phyloP scores from a whole-genome alignment of 2,888 invertebrate genomes.

The Acleris cristana region DNA sequence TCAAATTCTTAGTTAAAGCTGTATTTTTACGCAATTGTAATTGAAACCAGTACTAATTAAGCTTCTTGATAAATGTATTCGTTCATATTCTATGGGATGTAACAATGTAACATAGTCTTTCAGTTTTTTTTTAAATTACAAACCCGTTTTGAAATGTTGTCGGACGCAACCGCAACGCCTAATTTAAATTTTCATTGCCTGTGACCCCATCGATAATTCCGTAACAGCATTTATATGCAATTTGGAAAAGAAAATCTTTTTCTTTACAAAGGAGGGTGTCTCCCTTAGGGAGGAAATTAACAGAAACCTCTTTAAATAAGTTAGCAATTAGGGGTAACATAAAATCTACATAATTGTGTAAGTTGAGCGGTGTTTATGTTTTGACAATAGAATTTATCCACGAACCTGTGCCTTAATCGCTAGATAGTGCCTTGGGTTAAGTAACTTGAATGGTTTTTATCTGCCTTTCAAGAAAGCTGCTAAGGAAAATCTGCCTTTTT shows the following conservation, averaged over 20 bases:
- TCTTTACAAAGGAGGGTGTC: constrained; percentile 45
- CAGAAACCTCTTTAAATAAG: constrained; percentile 82
- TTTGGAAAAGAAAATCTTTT: constrained; percentile 65
- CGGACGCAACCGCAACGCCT: constrained; percentile 38
- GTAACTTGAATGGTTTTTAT: constrained; percentile 18
- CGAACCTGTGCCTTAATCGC: constrained; percentile 15
- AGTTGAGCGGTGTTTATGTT: constrained; percentile 78
- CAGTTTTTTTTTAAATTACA: too few species aligned
- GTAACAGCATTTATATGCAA: constrained; percentile 76
- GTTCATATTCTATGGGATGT: too few species aligned
- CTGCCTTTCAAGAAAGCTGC: constrained; percentile 7
- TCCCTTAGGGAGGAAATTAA: constrained; percentile 66
- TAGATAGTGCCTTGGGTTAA: constrained; percentile 20
- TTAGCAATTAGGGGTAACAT: constrained; percentile 82
- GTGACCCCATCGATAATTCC: constrained; percentile 66
- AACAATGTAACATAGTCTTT: too few species aligned
- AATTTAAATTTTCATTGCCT: constrained; percentile 61
- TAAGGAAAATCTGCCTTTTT: constrained; percentile 1
- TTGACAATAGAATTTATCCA: constrained; percentile 66
- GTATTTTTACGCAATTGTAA: too few species aligned
- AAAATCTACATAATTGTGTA: constrained; percentile 81
- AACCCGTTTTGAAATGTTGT: neutral
- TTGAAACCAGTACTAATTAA: too few species aligned
- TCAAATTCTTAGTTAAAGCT: too few species aligned
- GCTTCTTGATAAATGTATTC: too few species aligned